phyloP scores from a whole-genome alignment of 2,113 vertebrate genomes.

The Calidris pugnax region DNA sequence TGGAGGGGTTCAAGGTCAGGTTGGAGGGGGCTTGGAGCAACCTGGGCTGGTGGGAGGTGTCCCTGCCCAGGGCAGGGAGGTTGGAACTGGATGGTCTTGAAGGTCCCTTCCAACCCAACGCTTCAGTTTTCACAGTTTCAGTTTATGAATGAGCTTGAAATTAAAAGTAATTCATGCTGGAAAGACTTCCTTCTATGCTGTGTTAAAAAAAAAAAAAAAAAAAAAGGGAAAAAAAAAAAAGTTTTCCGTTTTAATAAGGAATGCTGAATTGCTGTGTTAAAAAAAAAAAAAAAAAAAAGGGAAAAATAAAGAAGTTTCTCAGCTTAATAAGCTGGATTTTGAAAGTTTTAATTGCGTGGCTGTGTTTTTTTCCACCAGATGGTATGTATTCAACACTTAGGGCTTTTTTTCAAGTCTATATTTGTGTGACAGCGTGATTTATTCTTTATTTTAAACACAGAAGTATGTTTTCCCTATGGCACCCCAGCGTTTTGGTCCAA shows the following conservation, averaged over 20 bases:
- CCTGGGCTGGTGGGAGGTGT: background rate
- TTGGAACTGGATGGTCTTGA: background rate
- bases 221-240: background rate
- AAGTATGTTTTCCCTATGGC: background rate
- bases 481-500: background rate
- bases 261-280: accelerated
- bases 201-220: background rate
- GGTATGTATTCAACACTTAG: background rate
- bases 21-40: background rate
- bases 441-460: background rate
- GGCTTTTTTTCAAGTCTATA: background rate
- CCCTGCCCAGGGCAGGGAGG: background rate
- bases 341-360: background rate
- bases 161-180: background rate
- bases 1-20: background rate
- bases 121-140: background rate
- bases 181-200: background rate
- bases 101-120: background rate
- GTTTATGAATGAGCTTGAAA: background rate
- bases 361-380: background rate
- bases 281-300: background rate
- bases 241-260: no score
- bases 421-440: background rate
- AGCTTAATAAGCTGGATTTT: background rate
- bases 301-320: background rate